Conservation (phyloP, 2,113 vertebrate genomes). For the Baryphthengus martii region DNA sequence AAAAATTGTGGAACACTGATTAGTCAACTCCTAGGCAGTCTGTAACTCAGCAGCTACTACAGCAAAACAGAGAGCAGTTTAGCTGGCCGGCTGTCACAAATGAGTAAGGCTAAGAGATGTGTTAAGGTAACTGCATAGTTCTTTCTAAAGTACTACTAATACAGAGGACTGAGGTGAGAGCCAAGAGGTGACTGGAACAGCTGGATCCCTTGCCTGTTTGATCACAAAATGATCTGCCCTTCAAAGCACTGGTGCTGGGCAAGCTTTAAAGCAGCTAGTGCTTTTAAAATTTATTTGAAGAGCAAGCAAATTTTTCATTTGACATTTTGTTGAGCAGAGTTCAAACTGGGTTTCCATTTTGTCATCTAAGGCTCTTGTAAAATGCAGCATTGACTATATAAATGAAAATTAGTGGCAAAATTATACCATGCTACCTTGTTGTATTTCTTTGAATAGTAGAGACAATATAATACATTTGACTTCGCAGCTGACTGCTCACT, state of each 20-base stretch:
- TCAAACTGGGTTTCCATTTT: background rate
- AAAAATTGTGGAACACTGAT: background rate
- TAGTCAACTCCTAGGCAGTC: background rate
- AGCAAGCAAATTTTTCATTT: background rate
- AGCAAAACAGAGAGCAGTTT: background rate
- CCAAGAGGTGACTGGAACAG: background rate
- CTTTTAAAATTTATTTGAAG: background rate
- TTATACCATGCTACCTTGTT: background rate
- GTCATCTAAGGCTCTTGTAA: background rate
- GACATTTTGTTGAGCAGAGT: background rate
- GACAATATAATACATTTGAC: background rate
- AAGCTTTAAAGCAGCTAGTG: background rate
- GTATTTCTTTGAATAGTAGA: background rate
- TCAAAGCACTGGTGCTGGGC: background rate
- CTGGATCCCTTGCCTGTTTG: background rate
- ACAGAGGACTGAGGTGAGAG: background rate
- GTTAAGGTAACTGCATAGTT: background rate
- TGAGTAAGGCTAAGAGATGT: background rate
- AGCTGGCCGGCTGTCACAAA: background rate
- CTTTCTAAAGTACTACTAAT: background rate
- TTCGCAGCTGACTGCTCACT: background rate
- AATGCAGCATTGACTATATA: background rate
- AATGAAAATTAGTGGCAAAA: background rate
- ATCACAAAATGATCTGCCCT: background rate
- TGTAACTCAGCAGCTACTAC: background rate